Evolutionary conservation across 2,113 vertebrate species (phyloP).

Genomic region (Numenius arquata): DNA sequence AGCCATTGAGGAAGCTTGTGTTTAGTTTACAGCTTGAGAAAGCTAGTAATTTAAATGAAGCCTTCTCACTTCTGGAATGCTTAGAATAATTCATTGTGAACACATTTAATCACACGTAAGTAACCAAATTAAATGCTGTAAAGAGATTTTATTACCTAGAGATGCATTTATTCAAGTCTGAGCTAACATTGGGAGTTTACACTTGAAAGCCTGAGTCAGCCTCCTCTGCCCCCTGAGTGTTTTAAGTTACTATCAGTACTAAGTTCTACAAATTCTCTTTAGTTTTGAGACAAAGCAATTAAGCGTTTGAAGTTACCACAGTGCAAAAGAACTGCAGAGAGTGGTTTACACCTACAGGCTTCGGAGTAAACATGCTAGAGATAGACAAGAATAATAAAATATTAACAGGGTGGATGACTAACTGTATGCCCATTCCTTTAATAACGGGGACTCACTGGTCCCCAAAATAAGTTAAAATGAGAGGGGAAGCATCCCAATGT

Average conservation of each 20-base stretch:
- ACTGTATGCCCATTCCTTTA: neutral
- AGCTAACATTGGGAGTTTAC: neutral
- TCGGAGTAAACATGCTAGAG: neutral
- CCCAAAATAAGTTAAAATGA: neutral
- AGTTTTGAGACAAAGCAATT: neutral
- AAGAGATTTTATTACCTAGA: slow-evolving; percentile 45
- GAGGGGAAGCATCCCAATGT: neutral
- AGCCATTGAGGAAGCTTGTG: neutral
- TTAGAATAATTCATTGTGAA: slow-evolving; percentile 36
- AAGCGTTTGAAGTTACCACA: neutral
- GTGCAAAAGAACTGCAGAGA: neutral
- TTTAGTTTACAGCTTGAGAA: neutral
- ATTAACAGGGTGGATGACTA: neutral
- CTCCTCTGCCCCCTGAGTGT: neutral
- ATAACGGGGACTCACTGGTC: neutral
- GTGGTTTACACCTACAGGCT: neutral
- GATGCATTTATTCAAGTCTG: slow-evolving; percentile 23
- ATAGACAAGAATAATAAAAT: neutral
- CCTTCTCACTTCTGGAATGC: neutral
- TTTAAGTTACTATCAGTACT: neutral
- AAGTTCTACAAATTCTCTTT: neutral
- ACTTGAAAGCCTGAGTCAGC: slow-evolving; percentile 4
- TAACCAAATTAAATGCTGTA: slow-evolving; percentile 19
- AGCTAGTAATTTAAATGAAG: neutral
- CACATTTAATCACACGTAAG: slow-evolving; percentile 29